Percentiles rank a stretch among this genome's conserved stretches.
Evolutionary conservation across 2,888 invertebrate genomes (phyloP).

Genomic region (Agrotis segetum): DNA sequence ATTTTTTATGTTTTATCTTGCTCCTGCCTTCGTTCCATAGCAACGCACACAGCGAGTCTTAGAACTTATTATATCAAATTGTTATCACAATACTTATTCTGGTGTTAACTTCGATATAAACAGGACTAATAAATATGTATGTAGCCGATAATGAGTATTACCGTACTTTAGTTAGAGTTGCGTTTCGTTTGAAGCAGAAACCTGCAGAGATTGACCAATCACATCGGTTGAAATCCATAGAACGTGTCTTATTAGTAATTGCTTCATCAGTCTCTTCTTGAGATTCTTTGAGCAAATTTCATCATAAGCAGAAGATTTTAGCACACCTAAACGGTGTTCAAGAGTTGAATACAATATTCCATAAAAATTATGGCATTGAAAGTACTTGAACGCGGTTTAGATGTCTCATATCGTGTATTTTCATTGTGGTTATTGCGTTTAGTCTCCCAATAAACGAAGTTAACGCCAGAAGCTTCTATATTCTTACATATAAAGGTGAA

Average conservation of each 20-base stretch:
- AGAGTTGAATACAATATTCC: not conserved
- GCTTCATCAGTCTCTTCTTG: not conserved
- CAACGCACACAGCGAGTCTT: not conserved
- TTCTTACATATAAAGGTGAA: slow-evolving; percentile 21
- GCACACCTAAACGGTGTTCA: not conserved
- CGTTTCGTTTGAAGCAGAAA: not conserved
- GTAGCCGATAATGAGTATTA: not conserved
- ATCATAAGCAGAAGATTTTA: not conserved
- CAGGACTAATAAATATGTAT: not conserved
- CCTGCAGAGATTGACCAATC: not conserved
- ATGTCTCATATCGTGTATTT: not conserved
- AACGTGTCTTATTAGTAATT: not conserved
- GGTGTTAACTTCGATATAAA: slow-evolving; percentile 13
- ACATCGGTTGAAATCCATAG: not conserved
- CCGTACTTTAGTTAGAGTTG: too few relatives aligned
- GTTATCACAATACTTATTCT: slow-evolving; percentile 26
- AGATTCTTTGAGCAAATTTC: not conserved
- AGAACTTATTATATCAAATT: slow-evolving; percentile 11
- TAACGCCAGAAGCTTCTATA: slow-evolving; percentile 19
- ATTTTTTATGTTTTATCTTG: not conserved
- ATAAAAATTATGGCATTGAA: not conserved
- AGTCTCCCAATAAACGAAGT: slow-evolving; percentile 9
- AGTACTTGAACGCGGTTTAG: not conserved
- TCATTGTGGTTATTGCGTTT: slow-evolving; percentile 3
- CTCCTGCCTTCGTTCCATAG: not conserved